A percentile compares a stretch with the other conserved stretches of the same genome.
phyloP scores from a whole-genome alignment of 2,888 invertebrate species.

The Watsonalla binaria region DNA sequence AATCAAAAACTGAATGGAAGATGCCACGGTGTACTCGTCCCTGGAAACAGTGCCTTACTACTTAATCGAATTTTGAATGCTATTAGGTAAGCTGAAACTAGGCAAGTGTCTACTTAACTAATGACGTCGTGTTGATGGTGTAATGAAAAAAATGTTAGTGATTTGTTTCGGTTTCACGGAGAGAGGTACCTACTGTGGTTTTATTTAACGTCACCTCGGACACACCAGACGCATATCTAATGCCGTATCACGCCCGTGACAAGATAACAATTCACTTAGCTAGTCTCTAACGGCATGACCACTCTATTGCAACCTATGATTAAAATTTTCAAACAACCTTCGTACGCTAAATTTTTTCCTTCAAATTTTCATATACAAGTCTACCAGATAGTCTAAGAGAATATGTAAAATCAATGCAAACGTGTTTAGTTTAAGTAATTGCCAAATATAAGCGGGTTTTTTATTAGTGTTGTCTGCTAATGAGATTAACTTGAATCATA shows the following conservation, averaged over 20 bases:
- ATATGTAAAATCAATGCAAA: no score
- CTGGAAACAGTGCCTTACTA: background rate
- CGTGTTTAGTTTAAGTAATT: no score
- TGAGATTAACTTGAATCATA: no score
- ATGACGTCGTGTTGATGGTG: background rate
- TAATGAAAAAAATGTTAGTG: background rate
- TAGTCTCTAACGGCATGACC: background rate
- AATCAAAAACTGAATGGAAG: background rate
- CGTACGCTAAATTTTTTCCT: background rate
- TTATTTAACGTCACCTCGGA: background rate
- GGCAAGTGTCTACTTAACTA: background rate
- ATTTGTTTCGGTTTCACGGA: background rate
- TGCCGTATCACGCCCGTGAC: background rate
- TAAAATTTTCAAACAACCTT: background rate
- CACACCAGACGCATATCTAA: background rate
- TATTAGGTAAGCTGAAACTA: no score
- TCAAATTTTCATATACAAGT: no score
- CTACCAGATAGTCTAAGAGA: no score
- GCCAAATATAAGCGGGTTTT: no score
- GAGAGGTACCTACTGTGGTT: background rate
- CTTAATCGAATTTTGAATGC: background rate
- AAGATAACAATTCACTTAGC: background rate
- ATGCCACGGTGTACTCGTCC: background rate
- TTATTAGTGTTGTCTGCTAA: no score
- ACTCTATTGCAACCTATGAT: background rate